A percentile compares a stretch with the other conserved stretches of the same genome.
Conservation (phyloP, 2,888 invertebrate species). For the Nudaria mundana region DNA sequence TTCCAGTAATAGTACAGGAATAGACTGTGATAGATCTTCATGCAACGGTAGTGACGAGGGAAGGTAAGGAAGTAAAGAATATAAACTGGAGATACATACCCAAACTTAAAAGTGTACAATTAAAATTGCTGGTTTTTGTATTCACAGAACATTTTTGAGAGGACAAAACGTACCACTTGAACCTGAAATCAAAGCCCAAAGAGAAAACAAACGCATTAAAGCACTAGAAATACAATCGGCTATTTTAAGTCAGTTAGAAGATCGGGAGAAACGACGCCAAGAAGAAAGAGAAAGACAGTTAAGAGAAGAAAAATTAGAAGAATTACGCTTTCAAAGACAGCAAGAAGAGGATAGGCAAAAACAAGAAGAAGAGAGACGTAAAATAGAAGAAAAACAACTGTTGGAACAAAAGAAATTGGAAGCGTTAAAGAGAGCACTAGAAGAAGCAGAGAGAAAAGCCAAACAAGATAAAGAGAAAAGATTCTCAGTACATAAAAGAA, state of each 20-base stretch:
- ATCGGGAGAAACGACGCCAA: conserved; percentile 87
- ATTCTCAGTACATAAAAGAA: conserved; percentile 58
- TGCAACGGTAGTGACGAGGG: conserved; percentile 75
- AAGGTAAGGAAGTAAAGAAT: conserved; percentile 42
- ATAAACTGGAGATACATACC: not conserved
- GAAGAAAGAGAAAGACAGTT: conserved; percentile 88
- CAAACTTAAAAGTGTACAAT: not conserved
- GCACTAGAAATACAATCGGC: conserved; percentile 93
- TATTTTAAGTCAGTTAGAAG: conserved; percentile 91
- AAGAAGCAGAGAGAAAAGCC: conserved; percentile 88
- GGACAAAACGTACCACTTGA: conserved; percentile 94
- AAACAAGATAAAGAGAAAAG: conserved; percentile 83
- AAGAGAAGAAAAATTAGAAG: conserved; percentile 91
- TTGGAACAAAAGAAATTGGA: conserved; percentile 87
- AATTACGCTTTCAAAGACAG: conserved; percentile 87
- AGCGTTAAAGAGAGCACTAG: conserved; percentile 88
- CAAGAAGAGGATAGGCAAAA: conserved; percentile 85
- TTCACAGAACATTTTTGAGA: conserved; percentile 84
- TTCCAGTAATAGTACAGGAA: conserved; percentile 63
- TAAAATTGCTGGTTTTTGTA: conserved; percentile 27
- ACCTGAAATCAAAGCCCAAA: conserved; percentile 88
- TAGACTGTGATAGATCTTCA: conserved; percentile 70
- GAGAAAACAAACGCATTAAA: conserved; percentile 90
- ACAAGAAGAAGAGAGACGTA: conserved; percentile 86
- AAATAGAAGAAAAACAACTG: conserved; percentile 85